Evolutionary conservation across 2,113 vertebrate genomes (phyloP).

Genomic region (Clinocottus analis): DNA sequence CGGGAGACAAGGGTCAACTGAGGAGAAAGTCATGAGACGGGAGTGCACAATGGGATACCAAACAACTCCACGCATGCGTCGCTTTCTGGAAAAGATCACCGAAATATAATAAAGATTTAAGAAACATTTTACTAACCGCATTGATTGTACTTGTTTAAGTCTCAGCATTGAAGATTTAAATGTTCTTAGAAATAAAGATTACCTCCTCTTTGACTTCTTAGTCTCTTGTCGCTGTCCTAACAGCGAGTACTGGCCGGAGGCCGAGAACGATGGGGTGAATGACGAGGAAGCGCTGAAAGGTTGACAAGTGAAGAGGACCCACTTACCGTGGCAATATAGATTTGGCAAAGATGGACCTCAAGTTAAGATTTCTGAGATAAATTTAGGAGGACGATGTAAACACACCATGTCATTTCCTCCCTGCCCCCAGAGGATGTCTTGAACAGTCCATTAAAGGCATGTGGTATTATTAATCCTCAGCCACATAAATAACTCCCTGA

Average conservation of each 20-base stretch:
- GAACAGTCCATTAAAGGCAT: neutral
- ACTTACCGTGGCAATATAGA: conserved; percentile 4
- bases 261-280: neutral
- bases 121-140: neutral
- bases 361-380: conserved; percentile 20
- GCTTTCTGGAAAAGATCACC: neutral
- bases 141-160: neutral
- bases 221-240: conserved; percentile 6
- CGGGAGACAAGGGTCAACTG: conserved; percentile 3
- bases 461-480: neutral
- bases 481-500: neutral
- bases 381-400: conserved; percentile 29
- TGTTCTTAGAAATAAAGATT: neutral
- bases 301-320: conserved; percentile 18
- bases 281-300: conserved; percentile 9
- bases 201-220: conserved; percentile 2
- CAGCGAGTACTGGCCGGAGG: conserved; percentile 11
- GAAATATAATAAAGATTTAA: neutral
- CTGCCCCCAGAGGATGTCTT: neutral
- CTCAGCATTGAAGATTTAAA: neutral
- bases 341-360: conserved; percentile 31
- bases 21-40: conserved; percentile 20
- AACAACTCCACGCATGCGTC: neutral
- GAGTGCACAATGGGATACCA: neutral
- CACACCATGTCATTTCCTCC: conserved; percentile 3